These are phyloP conservation scores for Pagetopsis macropterus DNA, from an alignment of 2,797 vertebrate species.

Conservation along the genomic window DNA sequence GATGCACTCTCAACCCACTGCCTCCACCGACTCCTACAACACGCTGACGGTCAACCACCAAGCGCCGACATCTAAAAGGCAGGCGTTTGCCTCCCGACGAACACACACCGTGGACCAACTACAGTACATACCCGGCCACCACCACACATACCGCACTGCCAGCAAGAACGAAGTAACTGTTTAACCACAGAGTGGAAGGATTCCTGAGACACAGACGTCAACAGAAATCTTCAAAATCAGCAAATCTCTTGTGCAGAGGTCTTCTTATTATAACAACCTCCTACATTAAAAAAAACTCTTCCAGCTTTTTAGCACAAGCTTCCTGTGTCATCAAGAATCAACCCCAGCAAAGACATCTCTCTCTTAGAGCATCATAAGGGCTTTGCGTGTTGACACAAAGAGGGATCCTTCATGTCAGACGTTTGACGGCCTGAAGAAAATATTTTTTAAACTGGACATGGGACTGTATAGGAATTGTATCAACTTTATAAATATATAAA, in stretches of 20 bases:
- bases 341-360: constrained; percentile 64
- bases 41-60: constrained; percentile 90
- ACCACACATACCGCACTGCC: constrained; percentile 93
- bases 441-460: constrained; percentile 74
- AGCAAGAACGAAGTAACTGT: constrained; percentile 99
- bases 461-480: constrained; percentile 67
- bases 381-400: constrained; percentile 75
- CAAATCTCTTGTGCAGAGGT: constrained; percentile 39
- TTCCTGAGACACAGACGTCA: constrained; percentile 27
- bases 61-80: constrained; percentile 89
- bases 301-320: constrained; percentile 78
- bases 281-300: constrained; percentile 58
- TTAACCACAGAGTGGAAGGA: constrained; percentile 73
- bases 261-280: constrained; percentile 47
- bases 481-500: constrained; percentile 81
- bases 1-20: constrained; percentile 96
- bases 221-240: constrained; percentile 30
- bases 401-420: constrained; percentile 62
- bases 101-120: constrained; percentile 98
- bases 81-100: constrained; percentile 94
- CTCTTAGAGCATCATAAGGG: constrained; percentile 80
- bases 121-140: constrained; percentile 93
- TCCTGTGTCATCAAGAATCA: constrained; percentile 66
- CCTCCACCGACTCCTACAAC: constrained; percentile 92
- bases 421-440: constrained; percentile 46